Conservation (phyloP, 2,113 vertebrate genomes). For the Podiceps cristatus region DNA sequence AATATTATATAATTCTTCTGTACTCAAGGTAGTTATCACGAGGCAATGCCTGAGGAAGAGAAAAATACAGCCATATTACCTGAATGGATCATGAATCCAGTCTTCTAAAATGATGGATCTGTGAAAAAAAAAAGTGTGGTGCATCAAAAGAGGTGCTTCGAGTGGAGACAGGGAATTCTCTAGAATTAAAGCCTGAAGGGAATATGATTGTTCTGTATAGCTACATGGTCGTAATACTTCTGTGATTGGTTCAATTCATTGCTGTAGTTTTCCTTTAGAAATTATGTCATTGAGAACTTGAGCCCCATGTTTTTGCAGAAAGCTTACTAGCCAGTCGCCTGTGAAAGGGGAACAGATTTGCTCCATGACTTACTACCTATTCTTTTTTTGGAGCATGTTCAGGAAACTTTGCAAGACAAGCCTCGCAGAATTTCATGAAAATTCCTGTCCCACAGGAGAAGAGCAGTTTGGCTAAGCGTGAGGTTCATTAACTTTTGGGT, state of each 20-base stretch:
- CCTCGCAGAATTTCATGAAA: constrained; percentile 25
- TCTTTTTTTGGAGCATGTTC: not conserved
- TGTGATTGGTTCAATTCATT: not conserved
- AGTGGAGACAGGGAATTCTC: not conserved
- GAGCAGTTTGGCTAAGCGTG: constrained; percentile 40
- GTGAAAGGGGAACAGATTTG: not conserved
- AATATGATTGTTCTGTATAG: not conserved
- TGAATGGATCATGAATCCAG: not conserved
- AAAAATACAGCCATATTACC: not conserved
- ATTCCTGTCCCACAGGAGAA: constrained; percentile 29
- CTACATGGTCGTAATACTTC: not conserved
- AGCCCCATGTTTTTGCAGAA: not conserved
- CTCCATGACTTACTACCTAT: not conserved
- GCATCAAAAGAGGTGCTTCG: not conserved
- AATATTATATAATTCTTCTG: not conserved
- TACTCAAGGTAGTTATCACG: not conserved
- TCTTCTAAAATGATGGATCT: not conserved
- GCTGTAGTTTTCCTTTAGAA: not conserved
- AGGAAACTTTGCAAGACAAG: constrained; percentile 46
- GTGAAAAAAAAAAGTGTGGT: not conserved
- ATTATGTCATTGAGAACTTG: not conserved
- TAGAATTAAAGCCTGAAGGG: not conserved
- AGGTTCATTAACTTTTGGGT: constrained; percentile 64
- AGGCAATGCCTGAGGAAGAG: not conserved
- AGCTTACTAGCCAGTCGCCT: not conserved